Base-by-base conservation (phyloP, 2,113 vertebrate genomes). In the Channa maculata region DNA sequence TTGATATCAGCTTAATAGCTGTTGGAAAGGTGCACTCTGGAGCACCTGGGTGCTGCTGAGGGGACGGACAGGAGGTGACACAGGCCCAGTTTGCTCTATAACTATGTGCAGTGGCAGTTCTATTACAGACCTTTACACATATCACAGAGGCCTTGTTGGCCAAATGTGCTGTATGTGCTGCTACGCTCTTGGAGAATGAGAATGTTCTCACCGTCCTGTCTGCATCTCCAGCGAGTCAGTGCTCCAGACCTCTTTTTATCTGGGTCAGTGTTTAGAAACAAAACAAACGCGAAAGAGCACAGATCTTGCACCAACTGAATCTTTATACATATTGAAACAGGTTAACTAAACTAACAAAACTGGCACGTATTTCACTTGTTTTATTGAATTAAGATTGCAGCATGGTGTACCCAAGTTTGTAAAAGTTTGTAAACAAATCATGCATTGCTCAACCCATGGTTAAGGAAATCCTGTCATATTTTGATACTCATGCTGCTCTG, bases 381-480 rank as follows among this genome's bases (percentile, higher is more conserved):
- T 76, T 4, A 49, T 2, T 36, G 49, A 46, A 34, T 78, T 75
- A 41, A 34, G 39, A 12, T 44, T 61, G 51, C 5, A 39, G 44
- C 11, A 53, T 4, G 6, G 1, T 61, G 64, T 57, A 12, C 53
- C n/a, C 66, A 45, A 43, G 74, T 6, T 44, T 38, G 9, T 39
- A 43, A 34, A 61, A 38, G 9, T 65, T 55, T 37, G 76, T 61
- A 76, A 83, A 85, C 57, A 71, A 76, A 73, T 45, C 1, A 1
- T 8, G 2, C 3, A 36, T 45, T 44, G 33, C 5, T 63, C 52
- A 57, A 46, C 48, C 55, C 58, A 34, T 52, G 33, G 15, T n/a
- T 0, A 4, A 53, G 60, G 61, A 71, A 69, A 55, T 53, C 63
- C 55, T 46, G 50, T 38, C 71, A 13, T n/a, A 45, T 37, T 71